Base-by-base conservation (phyloP, 2,888 invertebrate species). In the Cryptosula pallasiana region DNA sequence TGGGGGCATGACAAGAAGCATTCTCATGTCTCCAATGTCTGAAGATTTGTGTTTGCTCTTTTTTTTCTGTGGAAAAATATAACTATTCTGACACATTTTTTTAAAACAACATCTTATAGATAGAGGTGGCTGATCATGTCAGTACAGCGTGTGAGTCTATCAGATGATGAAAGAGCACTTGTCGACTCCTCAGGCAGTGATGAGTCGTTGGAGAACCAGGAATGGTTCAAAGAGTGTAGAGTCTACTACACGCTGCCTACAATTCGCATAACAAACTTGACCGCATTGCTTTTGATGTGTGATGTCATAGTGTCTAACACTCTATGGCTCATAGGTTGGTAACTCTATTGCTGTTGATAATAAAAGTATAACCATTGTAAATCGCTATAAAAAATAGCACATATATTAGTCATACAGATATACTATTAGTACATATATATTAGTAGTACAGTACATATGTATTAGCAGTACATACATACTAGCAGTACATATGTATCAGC, bases 301-400 rank as follows among this genome's bases (percentile, higher is more conserved):
- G 80, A 81, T 76, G 79, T 77, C 3, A 72, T 81, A 3, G 69
- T 77, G 0, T 77, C 78, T 23, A 69, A 78, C 13, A 74, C 76
- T 1, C 73, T 81, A 32, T 81, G 81, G 81, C 74, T 80, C 0
- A 76, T 78, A 74, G 81, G 81, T 81, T 5, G 20, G 45, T 20
- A 13, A 45, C 45, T 45, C 45, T 45, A 20, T 45, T 45, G 20
- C 45, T 45, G 45, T 5, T 45, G 45, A 13, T 5, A 13, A 13
- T 13, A 20, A 13, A 5, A 13, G 45, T 45, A 45, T 13, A 13
- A 45, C 45, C 45, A 45, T 45, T 5, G 5, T 45, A 45, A 13
- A 20, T 45, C 45, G 5, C 45, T 13, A 20, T 45, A 45, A 13
- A 20, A 13, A 45, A 45, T 45, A 45, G 9, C 45, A 45, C 20